Conservation (phyloP, 1,140 invertebrate species). For the Drosophila neocordata region DNA sequence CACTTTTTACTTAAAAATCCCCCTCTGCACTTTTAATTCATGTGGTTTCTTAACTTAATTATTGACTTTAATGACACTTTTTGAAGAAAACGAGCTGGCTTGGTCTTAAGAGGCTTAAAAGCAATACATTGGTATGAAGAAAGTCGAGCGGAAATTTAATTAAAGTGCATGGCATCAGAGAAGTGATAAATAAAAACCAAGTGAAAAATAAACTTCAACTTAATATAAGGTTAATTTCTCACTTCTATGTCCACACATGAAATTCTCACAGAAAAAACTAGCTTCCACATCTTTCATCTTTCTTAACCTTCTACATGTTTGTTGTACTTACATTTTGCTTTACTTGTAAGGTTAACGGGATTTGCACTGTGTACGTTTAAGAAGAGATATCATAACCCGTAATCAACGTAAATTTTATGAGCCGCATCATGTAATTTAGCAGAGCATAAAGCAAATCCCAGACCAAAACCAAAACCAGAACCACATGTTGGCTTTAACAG, state of each 20-base stretch:
- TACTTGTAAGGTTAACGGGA: not conserved
- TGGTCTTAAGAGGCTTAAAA: conserved; percentile 17
- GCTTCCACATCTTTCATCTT: not conserved
- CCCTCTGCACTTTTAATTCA: conserved; percentile 30
- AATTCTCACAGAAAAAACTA: not conserved
- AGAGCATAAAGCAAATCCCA: conserved; percentile 20
- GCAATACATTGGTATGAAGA: not conserved
- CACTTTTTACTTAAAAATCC: conserved; percentile 19
- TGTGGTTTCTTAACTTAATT: conserved; percentile 55
- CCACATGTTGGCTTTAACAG: conserved; percentile 6
- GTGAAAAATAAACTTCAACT: not conserved
- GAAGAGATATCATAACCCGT: conserved; percentile 28
- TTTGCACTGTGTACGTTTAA: not conserved
- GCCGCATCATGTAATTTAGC: conserved; percentile 26
- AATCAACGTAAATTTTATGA: conserved; percentile 33
- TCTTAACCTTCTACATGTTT: too few relatives aligned
- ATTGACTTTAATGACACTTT: conserved; percentile 42
- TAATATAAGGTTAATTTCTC: not conserved
- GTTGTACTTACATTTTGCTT: not conserved
- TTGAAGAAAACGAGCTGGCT: conserved; percentile 11
- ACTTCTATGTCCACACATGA: not conserved
- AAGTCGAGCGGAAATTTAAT: conserved; percentile 23
- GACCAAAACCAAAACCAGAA: conserved; percentile 8
- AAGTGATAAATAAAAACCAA: conserved; percentile 3
- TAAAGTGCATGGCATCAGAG: not conserved